These are phyloP conservation scores for Spea bombifrons DNA, from an alignment of 2,113 vertebrate species.

Conservation along the genomic window DNA sequence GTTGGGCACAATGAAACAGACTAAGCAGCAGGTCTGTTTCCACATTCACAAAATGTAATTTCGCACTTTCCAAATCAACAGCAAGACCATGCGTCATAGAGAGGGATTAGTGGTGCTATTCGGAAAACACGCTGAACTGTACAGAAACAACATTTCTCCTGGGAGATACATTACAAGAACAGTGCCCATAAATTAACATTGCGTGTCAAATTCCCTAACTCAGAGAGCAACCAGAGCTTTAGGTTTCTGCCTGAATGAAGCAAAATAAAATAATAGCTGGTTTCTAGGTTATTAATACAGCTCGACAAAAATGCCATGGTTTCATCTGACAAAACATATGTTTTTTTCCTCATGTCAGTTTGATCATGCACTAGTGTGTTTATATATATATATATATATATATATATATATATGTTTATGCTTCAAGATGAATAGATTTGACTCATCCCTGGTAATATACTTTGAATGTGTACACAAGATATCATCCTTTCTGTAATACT, in stretches of 20 bases:
- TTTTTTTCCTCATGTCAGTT: background rate
- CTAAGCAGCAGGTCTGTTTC: slow-evolving; percentile 7
- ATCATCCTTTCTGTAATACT: no score
- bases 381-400: no score
- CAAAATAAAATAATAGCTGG: slow-evolving; percentile 10
- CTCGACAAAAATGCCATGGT: slow-evolving; percentile 5
- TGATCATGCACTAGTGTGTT: no score
- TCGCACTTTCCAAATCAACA: slow-evolving; percentile 23
- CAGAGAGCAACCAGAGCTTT: slow-evolving; percentile 24
- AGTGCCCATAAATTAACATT: slow-evolving; percentile 45
- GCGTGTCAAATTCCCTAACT: slow-evolving; percentile 36
- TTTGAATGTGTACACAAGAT: no score
- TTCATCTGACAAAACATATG: slow-evolving; percentile 13
- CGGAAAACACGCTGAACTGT: slow-evolving; percentile 37
- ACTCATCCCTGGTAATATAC: no score
- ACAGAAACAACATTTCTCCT: slow-evolving; percentile 31
- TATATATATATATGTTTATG: no score
- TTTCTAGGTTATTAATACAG: slow-evolving; percentile 22
- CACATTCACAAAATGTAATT: slow-evolving; percentile 3
- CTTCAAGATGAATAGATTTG: no score
- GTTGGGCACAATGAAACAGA: slow-evolving; percentile 7
- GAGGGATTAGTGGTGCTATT: slow-evolving; percentile 39
- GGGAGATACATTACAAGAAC: slow-evolving; percentile 37
- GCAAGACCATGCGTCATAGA: slow-evolving; percentile 25
- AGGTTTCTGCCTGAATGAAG: slow-evolving; percentile 12